These are phyloP conservation scores for Protodeltote pygarga DNA, from an alignment of 2,888 invertebrate genomes.

Conservation along the genomic window DNA sequence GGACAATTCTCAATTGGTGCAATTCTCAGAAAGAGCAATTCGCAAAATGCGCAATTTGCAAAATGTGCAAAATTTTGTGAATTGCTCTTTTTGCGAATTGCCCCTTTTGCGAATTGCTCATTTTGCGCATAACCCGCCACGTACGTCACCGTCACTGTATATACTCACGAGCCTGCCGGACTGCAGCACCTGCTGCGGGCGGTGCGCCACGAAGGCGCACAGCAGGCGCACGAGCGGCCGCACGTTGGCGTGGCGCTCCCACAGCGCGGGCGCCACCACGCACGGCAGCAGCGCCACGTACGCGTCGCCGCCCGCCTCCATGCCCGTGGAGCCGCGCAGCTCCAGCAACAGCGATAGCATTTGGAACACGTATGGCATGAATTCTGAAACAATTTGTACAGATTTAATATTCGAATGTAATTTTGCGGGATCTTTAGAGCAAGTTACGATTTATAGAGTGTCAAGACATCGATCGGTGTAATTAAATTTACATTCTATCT, in stretches of 20 bases:
- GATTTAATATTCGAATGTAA: too few species aligned
- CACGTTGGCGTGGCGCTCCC: constrained; percentile 97
- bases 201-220: constrained; percentile 91
- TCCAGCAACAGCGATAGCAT: constrained; percentile 96
- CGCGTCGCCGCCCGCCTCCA: constrained; percentile 88
- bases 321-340: constrained; percentile 81
- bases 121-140: too few species aligned
- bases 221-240: constrained; percentile 97
- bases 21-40: too few species aligned
- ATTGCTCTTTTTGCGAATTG: too few species aligned
- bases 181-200: constrained; percentile 69
- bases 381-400: constrained; percentile 90
- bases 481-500: too few species aligned
- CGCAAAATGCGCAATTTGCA: too few species aligned
- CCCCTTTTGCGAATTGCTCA: background rate
- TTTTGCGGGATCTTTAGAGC: too few species aligned
- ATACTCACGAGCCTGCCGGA: constrained; percentile 90
- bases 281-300: constrained; percentile 97
- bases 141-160: too few species aligned
- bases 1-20: too few species aligned
- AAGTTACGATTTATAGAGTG: too few species aligned
- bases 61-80: too few species aligned
- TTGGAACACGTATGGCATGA: constrained; percentile 99
- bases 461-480: too few species aligned
- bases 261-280: constrained; percentile 95